These are phyloP conservation scores for Noctua pronuba DNA, from an alignment of 2,888 invertebrate species.

Conservation along the genomic window DNA sequence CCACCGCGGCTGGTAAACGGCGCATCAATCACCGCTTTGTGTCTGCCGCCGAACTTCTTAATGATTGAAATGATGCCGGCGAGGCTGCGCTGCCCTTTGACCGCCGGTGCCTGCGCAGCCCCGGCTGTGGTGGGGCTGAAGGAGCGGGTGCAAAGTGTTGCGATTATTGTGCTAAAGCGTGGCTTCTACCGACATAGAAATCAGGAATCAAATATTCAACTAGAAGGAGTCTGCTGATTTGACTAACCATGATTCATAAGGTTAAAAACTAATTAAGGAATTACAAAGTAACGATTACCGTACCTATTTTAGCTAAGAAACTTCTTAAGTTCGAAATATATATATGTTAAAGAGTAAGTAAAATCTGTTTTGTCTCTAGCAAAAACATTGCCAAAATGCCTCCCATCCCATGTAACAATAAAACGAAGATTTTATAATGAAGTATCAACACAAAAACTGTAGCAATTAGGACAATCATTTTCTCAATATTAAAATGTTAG, in stretches of 20 bases:
- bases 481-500: slow-evolving; percentile 43
- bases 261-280: background rate
- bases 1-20: slow-evolving; percentile 89
- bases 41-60: slow-evolving; percentile 87
- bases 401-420: slow-evolving; percentile 15
- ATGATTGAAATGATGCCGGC: slow-evolving; percentile 87
- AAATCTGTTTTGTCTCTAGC: background rate
- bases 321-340: background rate
- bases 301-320: background rate
- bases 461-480: slow-evolving; percentile 51
- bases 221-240: background rate
- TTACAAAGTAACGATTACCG: background rate
- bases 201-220: background rate
- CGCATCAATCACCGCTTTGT: slow-evolving; percentile 90
- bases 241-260: background rate
- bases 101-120: slow-evolving; percentile 47
- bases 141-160: slow-evolving; percentile 43
- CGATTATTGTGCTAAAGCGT: slow-evolving; percentile 22
- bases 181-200: background rate
- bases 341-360: background rate
- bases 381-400: slow-evolving; percentile 5
- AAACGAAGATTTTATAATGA: slow-evolving; percentile 40
- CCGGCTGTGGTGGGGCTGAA: background rate
- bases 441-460: slow-evolving; percentile 51
- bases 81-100: slow-evolving; percentile 74